These are phyloP conservation scores for Diarsia brunnea DNA, from an alignment of 2,888 invertebrate species.

Conservation along the genomic window DNA sequence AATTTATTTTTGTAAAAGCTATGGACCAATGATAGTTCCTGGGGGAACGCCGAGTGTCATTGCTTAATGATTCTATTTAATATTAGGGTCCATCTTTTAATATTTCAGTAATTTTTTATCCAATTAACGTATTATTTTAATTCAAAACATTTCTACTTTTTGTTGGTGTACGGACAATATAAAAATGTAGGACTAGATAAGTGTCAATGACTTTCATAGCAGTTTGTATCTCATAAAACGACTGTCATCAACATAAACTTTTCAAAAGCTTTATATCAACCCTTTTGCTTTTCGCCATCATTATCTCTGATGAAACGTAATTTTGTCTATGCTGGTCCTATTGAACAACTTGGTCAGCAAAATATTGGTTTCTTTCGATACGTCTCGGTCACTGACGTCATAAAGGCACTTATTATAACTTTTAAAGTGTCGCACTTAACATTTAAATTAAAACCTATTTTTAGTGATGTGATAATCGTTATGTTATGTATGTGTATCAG, in stretches of 20 bases:
- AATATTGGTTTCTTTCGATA: slow-evolving; percentile 2
- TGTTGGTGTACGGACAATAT: background rate
- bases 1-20: background rate
- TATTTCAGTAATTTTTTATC: no score
- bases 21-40: background rate
- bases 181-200: background rate
- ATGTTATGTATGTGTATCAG: background rate
- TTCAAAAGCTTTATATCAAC: background rate
- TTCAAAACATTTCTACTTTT: background rate
- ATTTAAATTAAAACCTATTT: slow-evolving; percentile 19
- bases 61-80: background rate
- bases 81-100: background rate
- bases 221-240: background rate
- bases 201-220: background rate
- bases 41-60: background rate
- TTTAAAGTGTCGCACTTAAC: slow-evolving; percentile 15
- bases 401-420: background rate
- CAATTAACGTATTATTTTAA: background rate
- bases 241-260: background rate
- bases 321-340: background rate
- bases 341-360: background rate
- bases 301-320: background rate
- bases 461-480: slow-evolving; percentile 4
- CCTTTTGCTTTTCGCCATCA: background rate
- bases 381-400: background rate